These are phyloP conservation scores for Cranoglanis bouderius DNA, from an alignment of 2,113 vertebrate species.

Conservation along the genomic window DNA sequence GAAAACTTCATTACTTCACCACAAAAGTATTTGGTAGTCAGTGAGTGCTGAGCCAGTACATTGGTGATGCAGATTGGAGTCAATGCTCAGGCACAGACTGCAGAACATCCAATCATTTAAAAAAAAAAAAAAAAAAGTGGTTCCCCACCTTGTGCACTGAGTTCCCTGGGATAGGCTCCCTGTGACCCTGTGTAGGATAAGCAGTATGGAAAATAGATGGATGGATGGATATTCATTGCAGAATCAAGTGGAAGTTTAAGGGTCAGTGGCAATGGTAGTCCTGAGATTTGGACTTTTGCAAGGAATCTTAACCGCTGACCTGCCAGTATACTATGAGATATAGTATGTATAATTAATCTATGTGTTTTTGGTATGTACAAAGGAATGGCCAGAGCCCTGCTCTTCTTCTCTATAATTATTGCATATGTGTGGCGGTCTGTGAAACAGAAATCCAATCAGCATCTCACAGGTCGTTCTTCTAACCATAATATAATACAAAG, in stretches of 20 bases:
- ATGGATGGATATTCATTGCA: too few relatives aligned
- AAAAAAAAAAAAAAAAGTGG: too few relatives aligned
- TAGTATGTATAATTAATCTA: not conserved
- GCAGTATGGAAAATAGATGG: too few relatives aligned
- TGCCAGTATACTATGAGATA: not conserved
- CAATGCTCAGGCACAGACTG: not conserved
- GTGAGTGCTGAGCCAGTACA: not conserved
- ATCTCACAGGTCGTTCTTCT: not conserved
- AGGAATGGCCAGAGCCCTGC: not conserved
- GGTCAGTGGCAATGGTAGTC: not conserved
- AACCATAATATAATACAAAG: not conserved
- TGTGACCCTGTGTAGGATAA: too few relatives aligned
- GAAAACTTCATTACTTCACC: slow-evolving; percentile 31
- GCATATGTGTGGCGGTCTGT: not conserved
- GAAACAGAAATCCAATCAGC: not conserved
- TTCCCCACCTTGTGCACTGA: too few relatives aligned
- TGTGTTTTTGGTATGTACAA: not conserved
- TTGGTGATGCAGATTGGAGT: not conserved
- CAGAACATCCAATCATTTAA: not conserved
- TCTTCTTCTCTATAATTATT: not conserved
- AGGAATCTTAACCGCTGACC: not conserved
- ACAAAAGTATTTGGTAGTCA: not conserved
- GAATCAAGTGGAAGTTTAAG: not conserved
- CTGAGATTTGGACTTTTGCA: not conserved
- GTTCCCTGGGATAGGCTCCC: too few relatives aligned